Base-by-base conservation (phyloP, 2,113 vertebrate species). In the Gulo gulo region DNA sequence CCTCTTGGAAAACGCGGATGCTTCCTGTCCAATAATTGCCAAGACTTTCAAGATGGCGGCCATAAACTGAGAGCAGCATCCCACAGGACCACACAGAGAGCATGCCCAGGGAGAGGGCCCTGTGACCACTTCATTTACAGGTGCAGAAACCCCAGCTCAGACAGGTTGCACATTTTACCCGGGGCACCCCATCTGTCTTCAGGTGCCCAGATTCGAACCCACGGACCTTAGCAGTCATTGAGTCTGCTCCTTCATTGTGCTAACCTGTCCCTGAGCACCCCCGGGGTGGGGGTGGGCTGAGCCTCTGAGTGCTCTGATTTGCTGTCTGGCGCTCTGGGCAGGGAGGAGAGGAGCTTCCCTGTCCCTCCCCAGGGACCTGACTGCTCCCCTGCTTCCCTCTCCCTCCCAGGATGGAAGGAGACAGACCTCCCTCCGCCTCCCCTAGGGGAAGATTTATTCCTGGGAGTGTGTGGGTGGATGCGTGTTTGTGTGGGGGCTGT, bases 401-500 rank as follows among this genome's bases (percentile, higher is more conserved):
- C 21, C 47, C 34, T 50, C 69, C 76, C 13, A 16, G 83, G 92
- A 84, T 39, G n/a, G 24, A 13, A 39, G 39, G 71, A 97, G 74
- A 90, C 92, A 97, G 91, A 84, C 45, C 36, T 39, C 31, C 82
- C 34, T 71, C 88, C n/a, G 61, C 87, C 76, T 61, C 34, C 61
- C 90, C 55, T 13, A 23, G 7, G 15, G 23, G 50, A 1, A 21
- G 95, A 42, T 87, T 97, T 97, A 97, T 97, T 97, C 93, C 91
- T 95, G 92, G 90, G 95, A 80, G 15, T 65, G 55, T 13, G 96
- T 97, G 94, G 98, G 97, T 52, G 63, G 95, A n/a, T 45, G 71
- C 29, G 7, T 69, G 74, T 95, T 92, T 90, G 63, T 61, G 73
- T 36, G 88, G 16, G 82, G 61, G 89, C 29, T n/a, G 59, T 69